These are phyloP conservation scores for Acrossocheilus fasciatus DNA, from an alignment of 2,797 vertebrate genomes.

Conservation along the genomic window DNA sequence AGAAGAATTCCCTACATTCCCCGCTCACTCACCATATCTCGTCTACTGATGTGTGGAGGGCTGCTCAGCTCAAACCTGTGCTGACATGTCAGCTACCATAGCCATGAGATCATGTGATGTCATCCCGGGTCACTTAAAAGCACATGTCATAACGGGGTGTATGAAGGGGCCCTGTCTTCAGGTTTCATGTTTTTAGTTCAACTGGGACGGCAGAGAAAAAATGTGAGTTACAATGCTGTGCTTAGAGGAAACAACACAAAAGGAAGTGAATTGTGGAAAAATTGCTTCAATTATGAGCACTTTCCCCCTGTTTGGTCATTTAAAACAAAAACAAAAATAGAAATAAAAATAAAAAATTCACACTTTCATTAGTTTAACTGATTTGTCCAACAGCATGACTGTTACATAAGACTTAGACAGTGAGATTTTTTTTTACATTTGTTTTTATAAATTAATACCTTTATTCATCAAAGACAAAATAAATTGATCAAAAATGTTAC, in stretches of 20 bases:
- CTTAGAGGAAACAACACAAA: background rate
- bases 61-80: constrained; percentile 76
- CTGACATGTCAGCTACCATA: constrained; percentile 73
- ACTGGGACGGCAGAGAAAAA: background rate
- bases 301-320: background rate
- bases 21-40: background rate
- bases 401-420: too few relatives aligned
- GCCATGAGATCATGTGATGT: constrained; percentile 85
- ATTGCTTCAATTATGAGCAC: background rate
- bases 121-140: constrained; percentile 70
- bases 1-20: constrained; percentile 15
- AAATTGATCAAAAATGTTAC: background rate
- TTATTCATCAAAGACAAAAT: background rate
- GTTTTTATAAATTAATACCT: background rate
- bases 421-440: too few relatives aligned
- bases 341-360: too few relatives aligned
- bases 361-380: background rate
- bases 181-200: constrained; percentile 10
- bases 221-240: background rate
- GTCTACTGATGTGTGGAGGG: constrained; percentile 40
- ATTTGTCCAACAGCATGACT: background rate
- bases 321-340: too few relatives aligned
- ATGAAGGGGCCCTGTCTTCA: constrained; percentile 19
- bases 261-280: too few relatives aligned
- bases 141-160: constrained; percentile 24